Percentiles rank a stretch among this genome's conserved stretches.
These are phyloP conservation scores for Allolobophora icterica DNA, from an alignment of 2,888 invertebrate genomes.

Conservation along the genomic window DNA sequence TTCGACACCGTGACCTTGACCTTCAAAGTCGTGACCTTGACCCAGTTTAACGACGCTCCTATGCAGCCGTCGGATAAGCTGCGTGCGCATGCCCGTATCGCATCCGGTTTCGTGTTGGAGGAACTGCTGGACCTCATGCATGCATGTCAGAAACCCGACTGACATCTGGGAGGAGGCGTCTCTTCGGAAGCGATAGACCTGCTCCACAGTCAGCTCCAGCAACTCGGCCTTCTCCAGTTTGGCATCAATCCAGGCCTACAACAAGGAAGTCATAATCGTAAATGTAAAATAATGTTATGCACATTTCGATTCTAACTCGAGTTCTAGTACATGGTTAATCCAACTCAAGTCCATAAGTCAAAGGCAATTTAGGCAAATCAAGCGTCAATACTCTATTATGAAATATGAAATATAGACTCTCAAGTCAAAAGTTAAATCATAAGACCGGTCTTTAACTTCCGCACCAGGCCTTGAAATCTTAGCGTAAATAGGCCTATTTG, in stretches of 20 bases:
- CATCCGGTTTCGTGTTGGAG: neutral
- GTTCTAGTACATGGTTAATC: too few relatives aligned
- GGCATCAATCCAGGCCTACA: neutral
- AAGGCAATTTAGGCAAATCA: too few relatives aligned
- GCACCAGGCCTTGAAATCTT: too few relatives aligned
- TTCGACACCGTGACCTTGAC: too few relatives aligned
- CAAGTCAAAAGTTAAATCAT: too few relatives aligned
- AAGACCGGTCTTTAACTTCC: too few relatives aligned
- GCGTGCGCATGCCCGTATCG: neutral
- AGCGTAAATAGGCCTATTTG: too few relatives aligned
- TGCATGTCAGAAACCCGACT: neutral
- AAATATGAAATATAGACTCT: too few relatives aligned
- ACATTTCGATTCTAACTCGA: too few relatives aligned
- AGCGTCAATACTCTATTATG: too few relatives aligned
- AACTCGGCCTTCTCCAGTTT: constrained; percentile 9
- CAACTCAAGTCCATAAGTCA: too few relatives aligned
- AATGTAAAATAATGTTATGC: too few relatives aligned
- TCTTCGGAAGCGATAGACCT: neutral
- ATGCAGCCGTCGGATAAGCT: neutral
- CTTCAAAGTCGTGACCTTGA: neutral
- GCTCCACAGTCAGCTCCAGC: neutral
- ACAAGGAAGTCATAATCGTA: neutral
- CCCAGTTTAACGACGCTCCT: neutral
- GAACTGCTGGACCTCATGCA: neutral
- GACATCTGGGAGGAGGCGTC: neutral